Percentiles rank a stretch among this genome's conserved stretches.
Evolutionary conservation across 2,113 vertebrate species (phyloP).

Genomic region (Tamias sibiricus): DNA sequence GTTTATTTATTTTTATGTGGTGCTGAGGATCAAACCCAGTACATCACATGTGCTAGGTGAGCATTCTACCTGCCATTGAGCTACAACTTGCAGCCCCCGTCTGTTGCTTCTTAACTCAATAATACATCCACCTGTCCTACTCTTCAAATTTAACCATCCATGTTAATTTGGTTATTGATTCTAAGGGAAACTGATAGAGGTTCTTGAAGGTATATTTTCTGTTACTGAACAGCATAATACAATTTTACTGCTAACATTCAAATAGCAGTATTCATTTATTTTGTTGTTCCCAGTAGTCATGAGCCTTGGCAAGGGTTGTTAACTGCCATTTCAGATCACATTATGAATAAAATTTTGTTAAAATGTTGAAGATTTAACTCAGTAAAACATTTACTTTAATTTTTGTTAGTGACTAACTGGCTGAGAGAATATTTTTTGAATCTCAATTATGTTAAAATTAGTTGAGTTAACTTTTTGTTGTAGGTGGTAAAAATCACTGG

Average conservation of each 20-base stretch:
- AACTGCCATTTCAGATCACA: not conserved
- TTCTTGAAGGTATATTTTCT: not conserved
- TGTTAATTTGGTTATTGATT: not conserved
- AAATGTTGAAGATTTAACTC: not conserved
- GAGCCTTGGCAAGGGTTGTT: not conserved
- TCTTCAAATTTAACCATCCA: not conserved
- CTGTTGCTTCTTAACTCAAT: not conserved
- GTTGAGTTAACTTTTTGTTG: not conserved
- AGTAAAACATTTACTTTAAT: constrained; percentile 5
- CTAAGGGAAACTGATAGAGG: not conserved
- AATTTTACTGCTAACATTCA: not conserved
- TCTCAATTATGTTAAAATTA: constrained; percentile 28
- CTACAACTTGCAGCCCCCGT: not conserved
- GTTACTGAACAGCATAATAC: not conserved
- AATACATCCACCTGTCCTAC: not conserved
- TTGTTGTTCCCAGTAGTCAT: not conserved
- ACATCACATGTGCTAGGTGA: too few species aligned
- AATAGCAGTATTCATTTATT: not conserved
- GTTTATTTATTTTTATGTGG: too few species aligned
- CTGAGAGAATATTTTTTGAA: constrained; percentile 14
- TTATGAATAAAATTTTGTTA: constrained; percentile 28
- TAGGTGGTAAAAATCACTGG: not conserved
- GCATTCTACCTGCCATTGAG: too few species aligned
- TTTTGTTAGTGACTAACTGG: constrained; percentile 23
- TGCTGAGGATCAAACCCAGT: too few species aligned